phyloP scores from a whole-genome alignment of 2,113 vertebrate genomes.

The Triplophysa dalaica region DNA sequence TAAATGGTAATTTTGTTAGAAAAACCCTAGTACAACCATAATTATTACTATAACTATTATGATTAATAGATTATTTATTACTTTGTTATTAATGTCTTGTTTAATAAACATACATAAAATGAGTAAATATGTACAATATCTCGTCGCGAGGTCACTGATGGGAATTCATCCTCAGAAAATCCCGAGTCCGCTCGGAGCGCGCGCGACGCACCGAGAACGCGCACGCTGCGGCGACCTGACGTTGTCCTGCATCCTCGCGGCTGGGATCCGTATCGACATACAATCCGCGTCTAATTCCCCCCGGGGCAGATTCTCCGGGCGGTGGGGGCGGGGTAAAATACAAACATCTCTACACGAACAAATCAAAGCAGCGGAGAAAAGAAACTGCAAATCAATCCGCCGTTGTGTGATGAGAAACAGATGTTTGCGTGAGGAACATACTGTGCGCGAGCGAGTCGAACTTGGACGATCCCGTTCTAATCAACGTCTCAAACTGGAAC shows the following conservation, averaged over 20 bases:
- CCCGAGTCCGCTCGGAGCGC: slow-evolving; percentile 20
- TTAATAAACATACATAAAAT: not conserved
- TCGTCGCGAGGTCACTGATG: not conserved
- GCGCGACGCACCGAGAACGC: slow-evolving; percentile 27
- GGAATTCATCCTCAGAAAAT: not conserved
- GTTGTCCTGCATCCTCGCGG: not conserved
- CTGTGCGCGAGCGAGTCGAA: not conserved
- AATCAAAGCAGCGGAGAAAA: too few species aligned
- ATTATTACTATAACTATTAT: too few species aligned
- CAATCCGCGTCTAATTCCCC: not conserved
- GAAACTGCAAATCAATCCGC: not conserved
- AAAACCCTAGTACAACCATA: too few species aligned
- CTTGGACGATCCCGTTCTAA: not conserved
- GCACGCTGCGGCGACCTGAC: slow-evolving; percentile 22
- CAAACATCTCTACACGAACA: not conserved
- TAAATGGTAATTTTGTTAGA: too few species aligned
- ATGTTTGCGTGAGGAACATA: not conserved
- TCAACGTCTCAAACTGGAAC: not conserved
- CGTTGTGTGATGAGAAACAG: slow-evolving; percentile 20
- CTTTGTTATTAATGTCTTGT: too few species aligned
- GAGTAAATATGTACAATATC: not conserved
- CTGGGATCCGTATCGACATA: not conserved
- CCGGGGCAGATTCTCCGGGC: not conserved
- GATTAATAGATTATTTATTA: too few species aligned
- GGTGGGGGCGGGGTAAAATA: not conserved